Percentiles rank a stretch among this genome's conserved stretches.
Conservation (phyloP, 2,113 vertebrate species). For the Lepidothrix coronata region DNA sequence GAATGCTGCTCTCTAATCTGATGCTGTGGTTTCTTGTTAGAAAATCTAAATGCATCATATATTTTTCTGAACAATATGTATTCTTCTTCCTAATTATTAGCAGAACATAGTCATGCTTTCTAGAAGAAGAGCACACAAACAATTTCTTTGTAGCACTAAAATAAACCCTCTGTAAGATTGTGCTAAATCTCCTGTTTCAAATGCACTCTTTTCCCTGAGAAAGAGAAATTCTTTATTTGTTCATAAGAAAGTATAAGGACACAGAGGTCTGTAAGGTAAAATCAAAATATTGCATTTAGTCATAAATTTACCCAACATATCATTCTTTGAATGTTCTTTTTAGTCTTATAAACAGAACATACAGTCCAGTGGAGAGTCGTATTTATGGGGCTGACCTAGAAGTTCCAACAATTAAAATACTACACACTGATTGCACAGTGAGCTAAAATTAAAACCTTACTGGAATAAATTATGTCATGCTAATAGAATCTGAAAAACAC, state of each 20-base stretch:
- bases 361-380: background rate
- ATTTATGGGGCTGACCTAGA: background rate
- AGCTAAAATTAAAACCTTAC: constrained; percentile 53
- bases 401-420: constrained; percentile 16
- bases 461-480: constrained; percentile 36
- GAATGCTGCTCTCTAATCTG: background rate
- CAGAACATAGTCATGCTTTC: background rate
- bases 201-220: background rate
- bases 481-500: constrained; percentile 37
- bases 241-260: background rate
- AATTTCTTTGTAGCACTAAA: background rate
- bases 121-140: background rate
- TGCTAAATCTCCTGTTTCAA: background rate
- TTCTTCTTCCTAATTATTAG: constrained; percentile 33
- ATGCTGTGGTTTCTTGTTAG: background rate
- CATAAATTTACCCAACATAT: background rate
- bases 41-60: background rate
- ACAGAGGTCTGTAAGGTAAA: background rate
- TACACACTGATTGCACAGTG: background rate
- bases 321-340: background rate
- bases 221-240: background rate
- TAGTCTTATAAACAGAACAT: background rate
- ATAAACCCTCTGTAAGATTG: background rate
- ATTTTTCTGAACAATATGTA: constrained; percentile 6
- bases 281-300: background rate